Base-by-base conservation (phyloP, 92 coral and sea anemone species). In the Ricordea florida region DNA sequence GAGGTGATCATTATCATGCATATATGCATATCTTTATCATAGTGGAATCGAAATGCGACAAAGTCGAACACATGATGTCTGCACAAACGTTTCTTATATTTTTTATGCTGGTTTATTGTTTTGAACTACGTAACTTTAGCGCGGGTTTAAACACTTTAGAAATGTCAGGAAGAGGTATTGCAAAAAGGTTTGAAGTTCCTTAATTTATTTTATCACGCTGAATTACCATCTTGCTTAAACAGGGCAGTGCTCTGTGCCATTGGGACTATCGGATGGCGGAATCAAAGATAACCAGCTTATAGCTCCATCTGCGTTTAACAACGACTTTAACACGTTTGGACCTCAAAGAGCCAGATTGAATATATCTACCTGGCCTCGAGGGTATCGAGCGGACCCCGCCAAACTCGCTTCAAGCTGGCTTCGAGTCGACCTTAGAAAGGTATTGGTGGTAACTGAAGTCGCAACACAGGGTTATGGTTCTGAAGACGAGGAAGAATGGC, bases 321-420 rank as follows among this genome's bases (percentile, higher is more conserved):
- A 83, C 31, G 93, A 91, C 57, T 91, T 87, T 56, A 76, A 68
- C 10, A 83, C 85, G 7, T 91, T 56, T 33, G 97, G 97, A 5
- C 88, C 93, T 11, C 97, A 91, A n/a, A 88, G 97, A 79, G 97
- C 93, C 10, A 74, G 97, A 33, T 77, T 91, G 8, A 83, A 87
- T 38, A 47, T 75, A 24, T 10, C 77, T 14, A 34, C n/a, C 16
- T 64, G 72, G 72, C 89, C 96, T 4, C 91, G 74, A 11, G 97
- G 97, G 43, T 90, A 83, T 55, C 78, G 97, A 5, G 79, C 93
- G 4, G 62, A 81, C 10, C 49, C 79, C 1, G 27, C 57, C 1
- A 34, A 83, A 7, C 28, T 76, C 4, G 36, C 14, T 26, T 17
- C 30, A 10, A 46, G 82, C 2, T 91, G 93, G 97, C 8, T 91